Conservation (phyloP, 2,888 invertebrate genomes). For the Ennomos erosarius region DNA sequence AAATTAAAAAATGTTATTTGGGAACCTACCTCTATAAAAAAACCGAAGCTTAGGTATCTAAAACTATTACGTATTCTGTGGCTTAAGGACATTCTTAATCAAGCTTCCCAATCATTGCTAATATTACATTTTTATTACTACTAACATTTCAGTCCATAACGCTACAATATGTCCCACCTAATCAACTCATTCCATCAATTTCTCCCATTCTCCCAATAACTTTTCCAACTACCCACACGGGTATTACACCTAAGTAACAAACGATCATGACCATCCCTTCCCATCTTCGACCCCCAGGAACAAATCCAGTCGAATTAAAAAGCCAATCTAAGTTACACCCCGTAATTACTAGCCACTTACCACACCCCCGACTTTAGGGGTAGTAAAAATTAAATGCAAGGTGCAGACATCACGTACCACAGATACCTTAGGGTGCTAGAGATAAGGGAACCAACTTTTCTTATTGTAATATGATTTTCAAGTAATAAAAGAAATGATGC, state of each 20-base stretch:
- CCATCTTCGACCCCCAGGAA: constrained; percentile 28
- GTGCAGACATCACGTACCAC: constrained; percentile 41
- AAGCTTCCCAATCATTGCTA: too few relatives aligned
- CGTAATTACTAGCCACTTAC: constrained; percentile 81
- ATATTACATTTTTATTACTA: too few relatives aligned
- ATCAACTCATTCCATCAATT: neutral
- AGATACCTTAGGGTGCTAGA: constrained; percentile 27
- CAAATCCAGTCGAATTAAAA: constrained; percentile 67
- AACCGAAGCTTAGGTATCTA: too few relatives aligned
- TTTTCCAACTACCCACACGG: constrained; percentile 1
- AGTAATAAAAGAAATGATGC: constrained; percentile 40
- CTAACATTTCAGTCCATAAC: too few relatives aligned
- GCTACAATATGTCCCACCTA: constrained; percentile 2
- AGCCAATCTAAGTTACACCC: constrained; percentile 83
- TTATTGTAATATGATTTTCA: constrained; percentile 44
- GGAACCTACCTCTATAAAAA: too few relatives aligned
- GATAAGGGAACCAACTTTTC: constrained; percentile 36
- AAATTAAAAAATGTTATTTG: too few relatives aligned
- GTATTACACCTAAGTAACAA: constrained; percentile 28
- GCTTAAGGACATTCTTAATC: too few relatives aligned
- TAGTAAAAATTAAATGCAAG: constrained; percentile 61
- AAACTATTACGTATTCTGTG: too few relatives aligned
- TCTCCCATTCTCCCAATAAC: constrained; percentile 3
- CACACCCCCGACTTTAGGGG: constrained; percentile 67
- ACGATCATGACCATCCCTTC: constrained; percentile 29